These are phyloP conservation scores for Mungos mungo DNA, from an alignment of 2,113 vertebrate genomes.

Conservation along the genomic window DNA sequence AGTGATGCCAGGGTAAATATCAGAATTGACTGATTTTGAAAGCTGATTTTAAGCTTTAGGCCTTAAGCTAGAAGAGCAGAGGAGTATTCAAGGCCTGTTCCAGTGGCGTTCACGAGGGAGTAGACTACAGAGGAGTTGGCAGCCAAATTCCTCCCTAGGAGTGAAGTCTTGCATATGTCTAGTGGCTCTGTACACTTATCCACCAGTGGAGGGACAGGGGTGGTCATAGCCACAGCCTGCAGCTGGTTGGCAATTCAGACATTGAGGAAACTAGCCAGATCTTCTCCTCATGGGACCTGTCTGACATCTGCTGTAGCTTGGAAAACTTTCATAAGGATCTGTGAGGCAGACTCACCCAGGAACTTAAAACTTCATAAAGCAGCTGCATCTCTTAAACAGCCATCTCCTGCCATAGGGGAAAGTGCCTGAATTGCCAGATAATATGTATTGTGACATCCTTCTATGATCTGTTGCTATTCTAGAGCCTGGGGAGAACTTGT, in stretches of 20 bases:
- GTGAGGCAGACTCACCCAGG: not conserved
- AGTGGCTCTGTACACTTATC: not conserved
- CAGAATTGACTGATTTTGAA: not conserved
- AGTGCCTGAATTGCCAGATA: not conserved
- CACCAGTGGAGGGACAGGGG: not conserved
- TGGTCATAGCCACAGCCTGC: not conserved
- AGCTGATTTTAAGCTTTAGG: not conserved
- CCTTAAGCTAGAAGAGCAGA: not conserved
- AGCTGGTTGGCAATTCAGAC: not conserved
- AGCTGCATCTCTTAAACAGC: not conserved
- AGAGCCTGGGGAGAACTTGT: not conserved
- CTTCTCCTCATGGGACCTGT: not conserved
- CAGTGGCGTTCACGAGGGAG: not conserved
- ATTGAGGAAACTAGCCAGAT: not conserved
- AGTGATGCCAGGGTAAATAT: not conserved
- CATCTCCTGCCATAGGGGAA: not conserved
- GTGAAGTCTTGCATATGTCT: not conserved
- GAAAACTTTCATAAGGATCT: not conserved
- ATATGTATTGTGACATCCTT: not conserved
- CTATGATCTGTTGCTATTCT: not conserved
- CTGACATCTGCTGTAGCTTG: slow-evolving; percentile 14
- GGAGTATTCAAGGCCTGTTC: not conserved
- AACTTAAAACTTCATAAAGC: not conserved
- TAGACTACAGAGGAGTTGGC: not conserved
- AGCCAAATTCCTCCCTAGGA: not conserved